Evolutionary conservation across 2,888 invertebrate genomes (phyloP).

Genomic region (Exocentrus adspersus): DNA sequence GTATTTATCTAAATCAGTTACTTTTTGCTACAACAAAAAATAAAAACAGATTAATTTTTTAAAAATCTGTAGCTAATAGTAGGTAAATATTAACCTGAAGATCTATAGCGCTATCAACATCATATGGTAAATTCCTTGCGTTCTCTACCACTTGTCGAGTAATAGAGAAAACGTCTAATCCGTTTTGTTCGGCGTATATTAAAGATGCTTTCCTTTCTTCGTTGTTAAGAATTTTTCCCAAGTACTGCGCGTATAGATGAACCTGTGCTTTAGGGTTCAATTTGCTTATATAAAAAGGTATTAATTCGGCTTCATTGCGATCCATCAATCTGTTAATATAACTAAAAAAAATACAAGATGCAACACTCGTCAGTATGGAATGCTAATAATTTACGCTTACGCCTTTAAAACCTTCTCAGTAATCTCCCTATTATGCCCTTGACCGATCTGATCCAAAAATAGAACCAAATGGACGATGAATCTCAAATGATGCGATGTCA

Average conservation of each 20-base stretch:
- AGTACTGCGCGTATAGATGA: constrained; percentile 73
- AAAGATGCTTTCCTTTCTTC: constrained; percentile 75
- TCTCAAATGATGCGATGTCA: constrained; percentile 72
- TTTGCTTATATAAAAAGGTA: constrained; percentile 87
- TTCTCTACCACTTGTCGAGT: constrained; percentile 87
- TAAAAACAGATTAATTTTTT: too few relatives aligned
- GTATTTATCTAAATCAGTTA: constrained; percentile 75
- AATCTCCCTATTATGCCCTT: constrained; percentile 73
- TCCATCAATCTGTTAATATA: constrained; percentile 76
- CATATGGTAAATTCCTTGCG: constrained; percentile 66
- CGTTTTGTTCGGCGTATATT: constrained; percentile 76
- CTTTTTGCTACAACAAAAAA: constrained; percentile 53
- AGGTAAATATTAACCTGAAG: constrained; percentile 56
- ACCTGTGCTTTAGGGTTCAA: constrained; percentile 73
- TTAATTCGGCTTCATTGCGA: constrained; percentile 77
- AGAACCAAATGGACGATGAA: constrained; percentile 88
- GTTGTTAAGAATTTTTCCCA: constrained; percentile 73
- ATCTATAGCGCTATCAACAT: constrained; percentile 53
- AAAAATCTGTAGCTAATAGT: background rate
- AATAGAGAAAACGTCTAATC: constrained; percentile 84
- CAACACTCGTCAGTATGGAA: too few relatives aligned
- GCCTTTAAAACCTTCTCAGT: constrained; percentile 81
- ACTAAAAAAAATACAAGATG: background rate
- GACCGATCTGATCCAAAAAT: constrained; percentile 83
- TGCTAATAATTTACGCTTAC: too few relatives aligned